Evolutionary conservation across 2,888 invertebrate genomes (phyloP), one percentile per base, ranked within the genome.

Genomic region (Aelia acuminata): DNA sequence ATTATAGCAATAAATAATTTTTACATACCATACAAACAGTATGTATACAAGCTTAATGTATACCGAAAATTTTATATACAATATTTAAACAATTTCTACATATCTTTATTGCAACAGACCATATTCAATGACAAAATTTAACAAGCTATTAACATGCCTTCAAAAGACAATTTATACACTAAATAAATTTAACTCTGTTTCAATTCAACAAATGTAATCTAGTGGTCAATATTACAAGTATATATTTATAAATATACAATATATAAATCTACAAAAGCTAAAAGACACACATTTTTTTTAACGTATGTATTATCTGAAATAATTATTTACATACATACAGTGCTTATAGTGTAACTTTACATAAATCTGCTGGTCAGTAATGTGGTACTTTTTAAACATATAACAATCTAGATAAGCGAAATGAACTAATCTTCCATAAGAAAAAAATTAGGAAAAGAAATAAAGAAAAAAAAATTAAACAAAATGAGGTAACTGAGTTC

Each of bases 251-350:
- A 86, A 86, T 86, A 86, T 86, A 86, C 57, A 86, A 86, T 84
- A 86, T 86, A 86, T 86, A 86, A 86, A 86, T 86, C 86, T 86
- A 86, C 57, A 87, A 87, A 87, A 87, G 84, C 87, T 87, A 84
- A 80, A 80, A 87, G 50, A 87, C 87, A 87, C 87, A 87, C 87
- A 80, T 87, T 50, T 39, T 50, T 39, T 75, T 87, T 75, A 70
- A 87, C 84, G 87, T 48, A 80, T 87, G 87, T 87, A 87, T 80
- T 87, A 43, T 63, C 43, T 70, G 20, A 87, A 87, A 87, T 87
- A 47, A 87, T 35, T 87, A 87, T 87, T 87, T 87, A 87, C 87
- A 87, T 63, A 87, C 63, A 87, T 63, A 57, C 86, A 57, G 84
- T 50, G 85, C 85, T 50, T 49, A 50, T 39, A 15, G 49, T 85